Percentiles rank a stretch among this genome's conserved stretches.
Evolutionary conservation across 2,797 vertebrate species (phyloP).

Genomic region (Macrochelys suwanniensis): DNA sequence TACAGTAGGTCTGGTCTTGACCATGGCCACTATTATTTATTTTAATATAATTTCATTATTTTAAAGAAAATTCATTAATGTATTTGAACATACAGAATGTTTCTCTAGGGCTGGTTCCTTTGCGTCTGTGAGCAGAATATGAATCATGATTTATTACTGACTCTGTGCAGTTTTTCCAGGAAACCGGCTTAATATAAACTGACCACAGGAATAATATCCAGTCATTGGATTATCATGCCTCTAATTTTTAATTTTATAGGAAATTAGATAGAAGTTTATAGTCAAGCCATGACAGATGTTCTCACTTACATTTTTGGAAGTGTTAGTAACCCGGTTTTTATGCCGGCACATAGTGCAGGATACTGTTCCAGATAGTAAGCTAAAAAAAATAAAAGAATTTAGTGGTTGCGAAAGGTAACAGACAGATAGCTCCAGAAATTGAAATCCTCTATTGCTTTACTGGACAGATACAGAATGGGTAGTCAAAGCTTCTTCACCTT

Average conservation of each 20-base stretch:
- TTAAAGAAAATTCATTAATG: not conserved
- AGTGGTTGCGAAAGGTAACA: conserved; percentile 8
- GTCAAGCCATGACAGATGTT: not conserved
- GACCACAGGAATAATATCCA: not conserved
- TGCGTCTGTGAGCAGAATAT: not conserved
- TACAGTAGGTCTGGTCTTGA: not conserved
- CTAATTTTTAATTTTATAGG: conserved; percentile 45
- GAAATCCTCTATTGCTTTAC: not conserved
- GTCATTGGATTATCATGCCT: conserved; percentile 4
- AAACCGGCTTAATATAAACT: conserved; percentile 47
- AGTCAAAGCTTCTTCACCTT: conserved; percentile 2
- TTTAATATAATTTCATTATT: conserved; percentile 28
- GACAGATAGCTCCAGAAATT: not conserved
- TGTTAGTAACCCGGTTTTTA: not conserved
- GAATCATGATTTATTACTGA: conserved; percentile 11
- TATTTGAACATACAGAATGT: not conserved
- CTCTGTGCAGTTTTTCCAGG: not conserved
- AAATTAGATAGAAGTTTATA: not conserved
- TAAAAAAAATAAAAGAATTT: not conserved
- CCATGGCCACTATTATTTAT: not conserved
- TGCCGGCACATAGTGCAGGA: not conserved
- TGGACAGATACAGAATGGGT: conserved; percentile 9
- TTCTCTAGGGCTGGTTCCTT: not conserved
- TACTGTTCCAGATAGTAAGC: not conserved
- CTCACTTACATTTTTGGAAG: conserved; percentile 12